Evolutionary conservation across 2,113 vertebrate species (phyloP).

Genomic region (Crocuta crocuta): DNA sequence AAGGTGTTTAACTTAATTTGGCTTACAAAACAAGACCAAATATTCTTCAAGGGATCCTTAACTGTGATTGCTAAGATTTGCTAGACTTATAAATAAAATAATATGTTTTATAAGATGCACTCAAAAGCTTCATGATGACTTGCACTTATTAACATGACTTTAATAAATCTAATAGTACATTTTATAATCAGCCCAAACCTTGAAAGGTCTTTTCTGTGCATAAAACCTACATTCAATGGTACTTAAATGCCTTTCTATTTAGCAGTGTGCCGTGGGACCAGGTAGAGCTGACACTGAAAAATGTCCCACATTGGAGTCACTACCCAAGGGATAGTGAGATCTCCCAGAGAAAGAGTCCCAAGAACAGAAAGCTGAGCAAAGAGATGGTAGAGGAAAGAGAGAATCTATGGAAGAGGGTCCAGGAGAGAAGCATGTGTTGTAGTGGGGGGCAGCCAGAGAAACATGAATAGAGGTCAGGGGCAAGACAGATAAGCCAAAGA

Average conservation of each 20-base stretch:
- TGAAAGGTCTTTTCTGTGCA: not conserved
- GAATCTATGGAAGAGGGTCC: not conserved
- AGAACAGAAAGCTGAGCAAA: not conserved
- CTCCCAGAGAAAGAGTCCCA: not conserved
- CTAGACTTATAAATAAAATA: not conserved
- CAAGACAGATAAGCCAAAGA: not conserved
- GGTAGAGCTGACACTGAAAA: not conserved
- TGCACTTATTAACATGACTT: not conserved
- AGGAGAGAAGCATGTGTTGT: not conserved
- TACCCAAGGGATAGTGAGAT: not conserved
- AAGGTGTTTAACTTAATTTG: constrained; percentile 26
- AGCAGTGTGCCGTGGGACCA: not conserved
- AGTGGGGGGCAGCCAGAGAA: not conserved
- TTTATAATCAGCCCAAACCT: not conserved
- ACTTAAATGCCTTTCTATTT: not conserved
- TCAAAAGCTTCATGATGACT: not conserved
- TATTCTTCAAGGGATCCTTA: not conserved
- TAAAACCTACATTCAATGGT: not conserved
- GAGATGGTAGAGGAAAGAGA: not conserved
- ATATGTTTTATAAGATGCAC: not conserved
- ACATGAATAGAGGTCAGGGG: not conserved
- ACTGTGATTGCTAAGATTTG: not conserved
- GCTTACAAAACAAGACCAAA: constrained; percentile 17
- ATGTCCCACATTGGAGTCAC: not conserved
- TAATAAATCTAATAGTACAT: not conserved